Conservation (phyloP, 2,113 vertebrate species). For the Jaculus jaculus region DNA sequence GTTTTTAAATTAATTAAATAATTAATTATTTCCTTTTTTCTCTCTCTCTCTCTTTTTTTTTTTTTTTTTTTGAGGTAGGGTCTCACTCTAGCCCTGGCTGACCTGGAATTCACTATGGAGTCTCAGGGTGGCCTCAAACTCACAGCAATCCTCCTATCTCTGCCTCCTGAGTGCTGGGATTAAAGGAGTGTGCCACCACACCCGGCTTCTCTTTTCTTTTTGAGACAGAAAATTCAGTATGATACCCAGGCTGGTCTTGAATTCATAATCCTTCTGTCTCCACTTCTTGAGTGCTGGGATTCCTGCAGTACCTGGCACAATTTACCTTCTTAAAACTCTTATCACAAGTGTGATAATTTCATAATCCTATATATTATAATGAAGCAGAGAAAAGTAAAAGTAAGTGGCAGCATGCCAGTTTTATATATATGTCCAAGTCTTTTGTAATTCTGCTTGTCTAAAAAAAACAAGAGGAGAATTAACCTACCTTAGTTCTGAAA, state of each 20-base stretch:
- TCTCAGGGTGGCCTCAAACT: no score
- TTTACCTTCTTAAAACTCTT: not conserved
- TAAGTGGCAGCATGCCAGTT: not conserved
- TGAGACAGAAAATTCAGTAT: not conserved
- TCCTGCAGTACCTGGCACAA: not conserved
- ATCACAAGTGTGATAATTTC: not conserved
- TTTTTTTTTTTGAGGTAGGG: no score
- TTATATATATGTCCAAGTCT: slow-evolving; percentile 6
- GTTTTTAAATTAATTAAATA: no score
- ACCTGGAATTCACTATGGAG: no score
- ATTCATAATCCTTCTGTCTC: not conserved
- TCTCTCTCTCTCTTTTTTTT: no score
- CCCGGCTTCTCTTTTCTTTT: no score
- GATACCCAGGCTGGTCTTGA: not conserved
- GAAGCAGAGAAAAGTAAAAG: not conserved
- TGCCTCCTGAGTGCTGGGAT: no score
- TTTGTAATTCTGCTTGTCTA: not conserved
- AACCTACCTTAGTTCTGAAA: not conserved
- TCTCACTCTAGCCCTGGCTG: no score
- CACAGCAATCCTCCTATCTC: no score
- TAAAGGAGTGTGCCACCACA: no score
- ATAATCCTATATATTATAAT: not conserved
- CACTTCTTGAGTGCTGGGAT: not conserved
- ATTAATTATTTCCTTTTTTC: no score
- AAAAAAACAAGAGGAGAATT: not conserved